Evolutionary conservation across 2,797 vertebrate genomes (phyloP), one percentile per base, ranked within the genome.

Genomic region (Molothrus ater): DNA sequence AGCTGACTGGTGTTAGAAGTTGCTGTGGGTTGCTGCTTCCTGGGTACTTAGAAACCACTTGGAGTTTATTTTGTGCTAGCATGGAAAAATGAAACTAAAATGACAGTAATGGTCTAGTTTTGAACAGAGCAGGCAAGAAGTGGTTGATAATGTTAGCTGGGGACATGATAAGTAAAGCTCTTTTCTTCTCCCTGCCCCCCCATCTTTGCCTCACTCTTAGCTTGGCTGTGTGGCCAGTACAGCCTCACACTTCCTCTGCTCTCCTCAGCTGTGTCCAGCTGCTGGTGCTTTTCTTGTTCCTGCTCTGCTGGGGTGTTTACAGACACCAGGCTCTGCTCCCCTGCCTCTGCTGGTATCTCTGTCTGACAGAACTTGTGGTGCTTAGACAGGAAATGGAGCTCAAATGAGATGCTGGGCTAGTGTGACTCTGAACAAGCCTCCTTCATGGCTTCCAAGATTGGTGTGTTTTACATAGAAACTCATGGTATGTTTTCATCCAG

Each of bases 181-280:
- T 57, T 69, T 40, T 19, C 59, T 83, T 45, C 24, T 21, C 21
- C 19, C 28, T 40, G 18, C 7, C 13, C n/a, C 10, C 5, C 2
- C 1, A 18, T 57, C 40, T 70, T 76, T 94, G 48, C 26, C 26
- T 85, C 26, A 4, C 53, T 66, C 31, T 5, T 22, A 42, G 54
- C 45, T 79, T 60, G 45, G 40, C 40, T 42, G 40, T 42, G 40
- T 42, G 40, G 73, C 56, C 0, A 1, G 8, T 36, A 3, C 18
- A 66, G 60, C 28, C 74, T 66, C 9, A 13, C 42, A 20, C 54
- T 54, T 70, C 50, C 59, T 75, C 26, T 59, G 47, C 31, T 36
- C 10, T 65, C 32, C 68, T 51, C 94, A 57, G 74, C 87, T 87
- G 91, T 36, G 34, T 86, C 72, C 91, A 87, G 89, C 91, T 95